A percentile compares a stretch with the other conserved stretches of the same genome.
These are phyloP conservation scores for Spatulosminthurus flaviceps DNA, from an alignment of 2,888 invertebrate species.

Conservation along the genomic window DNA sequence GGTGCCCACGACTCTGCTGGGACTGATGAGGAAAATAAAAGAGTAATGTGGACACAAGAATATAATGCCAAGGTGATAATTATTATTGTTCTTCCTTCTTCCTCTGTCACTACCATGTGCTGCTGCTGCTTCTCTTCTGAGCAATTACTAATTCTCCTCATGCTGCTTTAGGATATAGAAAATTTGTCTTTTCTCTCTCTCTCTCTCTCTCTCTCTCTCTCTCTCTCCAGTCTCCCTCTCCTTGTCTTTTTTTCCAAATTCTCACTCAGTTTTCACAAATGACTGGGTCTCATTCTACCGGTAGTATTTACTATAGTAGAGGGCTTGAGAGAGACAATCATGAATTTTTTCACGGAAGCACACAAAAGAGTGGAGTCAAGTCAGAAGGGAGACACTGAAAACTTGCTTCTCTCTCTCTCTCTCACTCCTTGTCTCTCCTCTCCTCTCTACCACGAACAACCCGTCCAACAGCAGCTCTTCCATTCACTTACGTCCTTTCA, in stretches of 20 bases:
- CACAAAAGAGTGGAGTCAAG: not conserved
- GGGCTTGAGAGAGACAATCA: no score
- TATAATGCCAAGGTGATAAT: not conserved
- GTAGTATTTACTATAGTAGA: not conserved
- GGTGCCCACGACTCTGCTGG: not conserved
- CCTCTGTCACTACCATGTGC: conserved; percentile 1
- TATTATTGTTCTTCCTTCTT: not conserved
- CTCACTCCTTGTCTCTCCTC: not conserved
- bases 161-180: no score
- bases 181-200: no score
- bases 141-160: no score
- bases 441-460: not conserved
- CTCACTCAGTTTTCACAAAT: no score
- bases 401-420: not conserved
- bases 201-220: no score
- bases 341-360: conserved; percentile 4
- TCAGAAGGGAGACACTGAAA: not conserved
- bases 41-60: not conserved
- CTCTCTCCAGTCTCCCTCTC: no score
- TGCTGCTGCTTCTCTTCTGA: not conserved
- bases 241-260: no score
- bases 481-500: conserved; percentile 7
- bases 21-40: not conserved
- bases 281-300: not conserved
- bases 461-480: conserved; percentile 11